phyloP scores from a whole-genome alignment of 2,113 vertebrate genomes.

The Ammodytes marinus region DNA sequence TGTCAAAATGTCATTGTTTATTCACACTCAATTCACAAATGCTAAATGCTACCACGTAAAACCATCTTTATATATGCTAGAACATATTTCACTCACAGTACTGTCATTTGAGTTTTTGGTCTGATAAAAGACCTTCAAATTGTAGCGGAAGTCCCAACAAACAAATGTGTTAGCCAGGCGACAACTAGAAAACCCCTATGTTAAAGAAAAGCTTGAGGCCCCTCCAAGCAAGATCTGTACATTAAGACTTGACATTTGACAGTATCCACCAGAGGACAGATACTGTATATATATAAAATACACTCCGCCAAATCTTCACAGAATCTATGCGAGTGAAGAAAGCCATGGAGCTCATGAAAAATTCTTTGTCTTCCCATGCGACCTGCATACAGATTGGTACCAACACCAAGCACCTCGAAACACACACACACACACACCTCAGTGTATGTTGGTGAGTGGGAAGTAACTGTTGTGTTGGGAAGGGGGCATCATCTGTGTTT shows the following conservation, averaged over 20 bases:
- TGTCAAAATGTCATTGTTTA: background rate
- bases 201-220: constrained; percentile 34
- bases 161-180: constrained; percentile 70
- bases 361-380: constrained; percentile 63
- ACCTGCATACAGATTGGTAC: constrained; percentile 49
- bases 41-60: background rate
- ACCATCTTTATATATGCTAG: background rate
- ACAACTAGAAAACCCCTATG: constrained; percentile 20
- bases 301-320: constrained; percentile 63
- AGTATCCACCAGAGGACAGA: constrained; percentile 59
- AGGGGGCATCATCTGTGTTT: constrained; percentile 28
- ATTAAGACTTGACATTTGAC: constrained; percentile 62
- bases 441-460: constrained; percentile 25
- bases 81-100: background rate
- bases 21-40: background rate
- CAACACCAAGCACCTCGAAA: constrained; percentile 59
- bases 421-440: constrained; percentile 29
- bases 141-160: constrained; percentile 79
- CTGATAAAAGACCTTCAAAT: constrained; percentile 43
- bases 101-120: constrained; percentile 57
- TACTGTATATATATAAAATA: constrained; percentile 58
- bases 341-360: constrained; percentile 67
- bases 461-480: background rate
- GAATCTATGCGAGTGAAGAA: constrained; percentile 61
- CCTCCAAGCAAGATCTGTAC: constrained; percentile 39